A percentile compares a stretch with the other conserved stretches of the same genome.
Conservation (phyloP, 2,113 vertebrate genomes). For the Notarius quadriscutis region DNA sequence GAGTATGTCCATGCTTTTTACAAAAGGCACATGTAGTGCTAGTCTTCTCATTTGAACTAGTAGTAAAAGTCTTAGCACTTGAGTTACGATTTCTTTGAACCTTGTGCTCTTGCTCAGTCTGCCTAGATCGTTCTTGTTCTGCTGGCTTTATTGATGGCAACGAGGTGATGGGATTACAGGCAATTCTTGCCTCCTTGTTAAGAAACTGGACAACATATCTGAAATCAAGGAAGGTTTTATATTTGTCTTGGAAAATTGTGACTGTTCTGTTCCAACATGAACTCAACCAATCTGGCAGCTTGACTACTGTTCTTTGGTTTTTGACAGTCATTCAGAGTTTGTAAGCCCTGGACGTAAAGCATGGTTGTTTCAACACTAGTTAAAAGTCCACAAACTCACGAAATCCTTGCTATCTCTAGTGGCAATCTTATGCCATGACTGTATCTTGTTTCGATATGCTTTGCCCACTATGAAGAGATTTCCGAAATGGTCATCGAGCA, state of each 20-base stretch:
- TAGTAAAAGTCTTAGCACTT: constrained; percentile 32
- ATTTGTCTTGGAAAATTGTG: constrained; percentile 37
- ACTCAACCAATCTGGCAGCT: constrained; percentile 11
- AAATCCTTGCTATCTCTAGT: constrained; percentile 35
- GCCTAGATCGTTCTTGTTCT: constrained; percentile 26
- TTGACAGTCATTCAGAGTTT: constrained; percentile 20
- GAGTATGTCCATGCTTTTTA: constrained; percentile 33
- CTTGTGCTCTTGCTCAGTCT: not conserved
- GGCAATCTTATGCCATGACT: too few relatives aligned
- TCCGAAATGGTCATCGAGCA: constrained; percentile 34
- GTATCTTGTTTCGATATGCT: constrained; percentile 26
- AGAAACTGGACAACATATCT: constrained; percentile 29
- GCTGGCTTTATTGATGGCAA: constrained; percentile 40
- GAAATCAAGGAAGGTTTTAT: constrained; percentile 47
- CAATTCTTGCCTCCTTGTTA: not conserved
- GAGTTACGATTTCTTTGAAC: constrained; percentile 4
- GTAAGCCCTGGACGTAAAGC: constrained; percentile 45
- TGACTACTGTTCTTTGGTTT: constrained; percentile 45
- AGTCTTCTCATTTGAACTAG: constrained; percentile 30
- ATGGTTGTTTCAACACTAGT: constrained; percentile 41
- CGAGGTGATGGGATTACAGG: constrained; percentile 15
- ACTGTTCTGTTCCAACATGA: constrained; percentile 44
- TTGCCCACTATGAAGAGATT: constrained; percentile 22
- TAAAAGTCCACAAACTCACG: constrained; percentile 41
- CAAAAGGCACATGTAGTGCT: constrained; percentile 32